phyloP scores from a whole-genome alignment of 2,113 vertebrate genomes.

The Tetrax tetrax region DNA sequence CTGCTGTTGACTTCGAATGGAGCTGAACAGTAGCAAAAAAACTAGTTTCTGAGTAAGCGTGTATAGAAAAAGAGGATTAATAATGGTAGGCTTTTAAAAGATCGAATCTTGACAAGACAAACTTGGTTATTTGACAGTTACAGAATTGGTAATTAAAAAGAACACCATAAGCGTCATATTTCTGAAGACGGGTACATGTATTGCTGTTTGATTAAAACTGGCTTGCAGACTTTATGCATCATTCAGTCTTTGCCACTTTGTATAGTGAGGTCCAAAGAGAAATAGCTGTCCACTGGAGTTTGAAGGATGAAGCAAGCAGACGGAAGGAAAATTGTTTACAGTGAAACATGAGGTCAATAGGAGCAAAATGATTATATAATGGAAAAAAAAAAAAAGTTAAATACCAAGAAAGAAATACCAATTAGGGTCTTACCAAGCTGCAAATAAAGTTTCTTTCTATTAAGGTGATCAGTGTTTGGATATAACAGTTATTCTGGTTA shows the following conservation, averaged over 20 bases:
- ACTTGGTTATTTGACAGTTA: constrained; percentile 30
- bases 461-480: not conserved
- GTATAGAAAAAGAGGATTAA: not conserved
- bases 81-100: not conserved
- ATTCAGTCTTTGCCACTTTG: not conserved
- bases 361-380: not conserved
- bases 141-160: constrained; percentile 20
- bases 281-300: not conserved
- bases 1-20: not conserved
- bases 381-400: not conserved
- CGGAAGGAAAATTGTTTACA: not conserved
- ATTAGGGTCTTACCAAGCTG: not conserved
- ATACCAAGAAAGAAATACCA: not conserved
- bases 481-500: not conserved
- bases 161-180: not conserved
- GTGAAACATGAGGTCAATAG: not conserved
- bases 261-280: not conserved
- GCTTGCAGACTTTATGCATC: not conserved
- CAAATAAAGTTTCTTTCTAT: not conserved
- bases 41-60: not conserved
- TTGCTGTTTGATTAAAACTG: constrained; percentile 1
- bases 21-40: not conserved
- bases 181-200: not conserved
- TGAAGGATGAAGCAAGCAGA: not conserved
- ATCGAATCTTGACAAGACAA: not conserved